These are phyloP conservation scores for Poecilia picta DNA, from an alignment of 2,797 vertebrate species.

Conservation along the genomic window DNA sequence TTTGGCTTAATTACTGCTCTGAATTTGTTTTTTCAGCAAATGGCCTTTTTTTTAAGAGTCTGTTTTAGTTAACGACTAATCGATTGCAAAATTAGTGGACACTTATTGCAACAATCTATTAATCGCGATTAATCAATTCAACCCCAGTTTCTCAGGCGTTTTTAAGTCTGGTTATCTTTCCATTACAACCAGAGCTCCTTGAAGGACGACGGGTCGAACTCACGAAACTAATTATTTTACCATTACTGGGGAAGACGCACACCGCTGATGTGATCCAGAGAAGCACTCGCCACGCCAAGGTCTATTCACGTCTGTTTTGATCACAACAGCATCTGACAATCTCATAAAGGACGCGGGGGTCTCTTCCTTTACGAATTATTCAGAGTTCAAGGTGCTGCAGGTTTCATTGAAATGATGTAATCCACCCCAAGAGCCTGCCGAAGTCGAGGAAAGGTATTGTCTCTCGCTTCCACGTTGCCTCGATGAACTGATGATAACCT, in stretches of 20 bases:
- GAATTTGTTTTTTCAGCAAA: too few relatives aligned
- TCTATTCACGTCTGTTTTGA: constrained; percentile 70
- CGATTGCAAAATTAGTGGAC: too few relatives aligned
- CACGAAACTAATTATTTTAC: constrained; percentile 59
- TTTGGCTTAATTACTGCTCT: too few relatives aligned
- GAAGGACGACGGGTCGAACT: constrained; percentile 33
- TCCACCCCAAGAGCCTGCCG: constrained; percentile 56
- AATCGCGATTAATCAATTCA: too few relatives aligned
- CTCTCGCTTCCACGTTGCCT: constrained; percentile 83
- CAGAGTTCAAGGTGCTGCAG: constrained; percentile 62
- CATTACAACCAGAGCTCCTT: constrained; percentile 28
- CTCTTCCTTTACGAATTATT: constrained; percentile 69
- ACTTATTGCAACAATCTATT: too few relatives aligned
- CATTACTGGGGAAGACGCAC: constrained; percentile 34
- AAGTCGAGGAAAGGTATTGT: constrained; percentile 79
- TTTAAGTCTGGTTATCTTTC: constrained; percentile 21
- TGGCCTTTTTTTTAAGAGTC: too few relatives aligned
- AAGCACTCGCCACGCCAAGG: constrained; percentile 50
- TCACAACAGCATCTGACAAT: constrained; percentile 79
- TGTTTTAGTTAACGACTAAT: too few relatives aligned
- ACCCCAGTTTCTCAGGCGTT: constrained; percentile 4
- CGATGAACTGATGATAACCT: constrained; percentile 85
- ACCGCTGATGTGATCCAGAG: constrained; percentile 36
- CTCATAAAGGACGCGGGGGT: constrained; percentile 58
- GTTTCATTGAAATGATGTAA: constrained; percentile 60